Base-by-base conservation (phyloP, 2,888 invertebrate genomes). In the Diadromus collaris region DNA sequence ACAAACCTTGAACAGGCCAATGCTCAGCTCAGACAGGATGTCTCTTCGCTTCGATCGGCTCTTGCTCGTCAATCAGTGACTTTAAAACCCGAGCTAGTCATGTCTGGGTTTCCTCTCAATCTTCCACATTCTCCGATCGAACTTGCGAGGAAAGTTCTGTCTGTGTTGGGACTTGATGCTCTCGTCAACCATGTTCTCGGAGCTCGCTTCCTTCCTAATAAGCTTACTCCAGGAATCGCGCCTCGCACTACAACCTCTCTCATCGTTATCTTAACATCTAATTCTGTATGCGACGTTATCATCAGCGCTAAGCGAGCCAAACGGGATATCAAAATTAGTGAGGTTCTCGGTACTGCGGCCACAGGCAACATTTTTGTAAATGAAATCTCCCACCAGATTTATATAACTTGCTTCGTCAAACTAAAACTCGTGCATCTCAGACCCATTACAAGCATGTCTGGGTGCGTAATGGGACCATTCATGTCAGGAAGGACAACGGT, bases 321-420 rank as follows among this genome's bases (percentile, higher is more conserved):
- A 9, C 64, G 44, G 0, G 27, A 64, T 7, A n/a, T 64, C 1
- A 64, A 29, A 9, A 1, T n/a, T 0, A 19, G n/a, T 6, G 64
- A 64, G 10, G 64, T 64, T 4, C 44, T 64, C 9, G 29, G 29
- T 0, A 32, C 5, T 27, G 9, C 6, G 6, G 4, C 7, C n/a
- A 5, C 29, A 2, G 51, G 63, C 2, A 16, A 38, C 16, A 54
- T 73, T 41, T 64, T 19, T 24, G 38, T 72, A 0, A 73, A 73
- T 5, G 64, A 73, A 27, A 27, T 64, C 44, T 73, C 1, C 51
- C 51, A 5, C 2, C 51, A 5, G 64, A 32, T 3, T 0, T 27
- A 9, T 64, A 64, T 21, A 73, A 64, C 7, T 24, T 73, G 2
- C 48, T 32, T 29, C n/a, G n/a, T n/a, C n/a, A n/a, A n/a, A n/a